Percentiles rank a stretch among this genome's conserved stretches.
These are phyloP conservation scores for Sacculina carcini DNA, from an alignment of 2,888 invertebrate species.

Conservation along the genomic window DNA sequence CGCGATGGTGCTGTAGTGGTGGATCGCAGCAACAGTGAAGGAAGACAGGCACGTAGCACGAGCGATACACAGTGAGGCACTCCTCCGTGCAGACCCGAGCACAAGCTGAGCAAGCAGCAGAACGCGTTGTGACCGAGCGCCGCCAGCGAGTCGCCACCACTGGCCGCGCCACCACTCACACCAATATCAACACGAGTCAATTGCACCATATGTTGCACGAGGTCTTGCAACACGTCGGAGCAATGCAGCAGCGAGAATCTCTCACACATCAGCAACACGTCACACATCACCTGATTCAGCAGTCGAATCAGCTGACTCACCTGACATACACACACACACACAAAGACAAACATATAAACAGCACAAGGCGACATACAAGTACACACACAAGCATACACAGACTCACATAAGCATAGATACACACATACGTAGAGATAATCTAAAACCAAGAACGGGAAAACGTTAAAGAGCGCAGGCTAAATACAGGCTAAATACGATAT, in stretches of 20 bases:
- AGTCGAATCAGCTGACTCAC: constrained; percentile 18
- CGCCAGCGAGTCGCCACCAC: constrained; percentile 12
- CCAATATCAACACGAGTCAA: constrained; percentile 19
- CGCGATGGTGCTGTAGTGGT: constrained; percentile 12
- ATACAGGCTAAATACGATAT: too few relatives aligned
- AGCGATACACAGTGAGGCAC: constrained; percentile 9
- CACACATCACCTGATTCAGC: constrained; percentile 20
- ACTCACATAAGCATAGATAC: too few relatives aligned
- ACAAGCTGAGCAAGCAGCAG: constrained; percentile 19
- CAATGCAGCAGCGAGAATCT: constrained; percentile 23
- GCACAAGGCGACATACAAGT: too few relatives aligned
- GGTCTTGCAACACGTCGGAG: constrained; percentile 21
- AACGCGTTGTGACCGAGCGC: constrained; percentile 19
- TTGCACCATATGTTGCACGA: constrained; percentile 19
- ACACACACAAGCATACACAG: too few relatives aligned
- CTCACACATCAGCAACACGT: constrained; percentile 21
- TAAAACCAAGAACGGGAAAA: too few relatives aligned
- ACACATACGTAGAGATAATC: too few relatives aligned
- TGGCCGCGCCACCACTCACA: too few relatives aligned
- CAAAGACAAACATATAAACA: too few relatives aligned
- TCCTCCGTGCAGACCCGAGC: constrained; percentile 22
- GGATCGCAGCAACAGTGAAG: constrained; percentile 13
- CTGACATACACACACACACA: too few relatives aligned
- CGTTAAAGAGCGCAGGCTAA: too few relatives aligned
- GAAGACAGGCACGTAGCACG: constrained; percentile 13